These are phyloP conservation scores for Platysternon megacephalum DNA, from an alignment of 2,113 vertebrate species.

Conservation along the genomic window DNA sequence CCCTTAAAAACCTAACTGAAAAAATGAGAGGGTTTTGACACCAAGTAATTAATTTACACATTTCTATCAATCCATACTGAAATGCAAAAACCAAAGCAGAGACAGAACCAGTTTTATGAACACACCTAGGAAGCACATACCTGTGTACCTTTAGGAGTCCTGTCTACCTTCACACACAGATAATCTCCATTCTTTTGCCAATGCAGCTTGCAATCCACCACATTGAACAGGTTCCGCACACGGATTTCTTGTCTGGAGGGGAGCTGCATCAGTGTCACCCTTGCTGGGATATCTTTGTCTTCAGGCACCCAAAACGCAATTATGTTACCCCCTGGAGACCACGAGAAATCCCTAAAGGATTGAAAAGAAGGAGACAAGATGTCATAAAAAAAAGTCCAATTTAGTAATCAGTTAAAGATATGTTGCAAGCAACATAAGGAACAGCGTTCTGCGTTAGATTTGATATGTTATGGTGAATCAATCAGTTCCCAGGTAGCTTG, in stretches of 20 bases:
- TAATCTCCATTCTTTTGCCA: constrained; percentile 99
- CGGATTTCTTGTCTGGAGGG: constrained; percentile 95
- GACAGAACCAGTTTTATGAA: background rate
- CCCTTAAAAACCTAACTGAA: background rate
- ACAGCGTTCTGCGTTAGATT: background rate
- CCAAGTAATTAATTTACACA: background rate
- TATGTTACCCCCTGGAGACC: constrained; percentile 98
- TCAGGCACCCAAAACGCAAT: constrained; percentile 99
- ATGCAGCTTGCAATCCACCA: constrained; percentile 97
- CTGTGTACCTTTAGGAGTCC: constrained; percentile 96
- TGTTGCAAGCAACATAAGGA: background rate
- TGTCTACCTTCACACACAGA: constrained; percentile 96
- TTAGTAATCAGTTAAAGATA: constrained; percentile 2
- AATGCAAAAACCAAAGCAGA: background rate
- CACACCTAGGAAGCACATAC: constrained; percentile 58
- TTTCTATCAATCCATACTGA: background rate
- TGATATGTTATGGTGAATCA: background rate
- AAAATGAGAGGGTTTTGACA: background rate
- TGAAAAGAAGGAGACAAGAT: background rate
- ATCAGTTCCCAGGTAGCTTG: background rate
- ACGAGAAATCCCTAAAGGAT: constrained; percentile 92
- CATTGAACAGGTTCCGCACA: constrained; percentile 96
- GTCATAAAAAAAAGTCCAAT: background rate
- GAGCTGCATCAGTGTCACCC: constrained; percentile 97
- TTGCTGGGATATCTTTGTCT: constrained; percentile 97